Percentiles rank a stretch among this genome's conserved stretches.
These are phyloP conservation scores for Epistrophella euchroma DNA, from an alignment of 2,888 invertebrate species.

Conservation along the genomic window DNA sequence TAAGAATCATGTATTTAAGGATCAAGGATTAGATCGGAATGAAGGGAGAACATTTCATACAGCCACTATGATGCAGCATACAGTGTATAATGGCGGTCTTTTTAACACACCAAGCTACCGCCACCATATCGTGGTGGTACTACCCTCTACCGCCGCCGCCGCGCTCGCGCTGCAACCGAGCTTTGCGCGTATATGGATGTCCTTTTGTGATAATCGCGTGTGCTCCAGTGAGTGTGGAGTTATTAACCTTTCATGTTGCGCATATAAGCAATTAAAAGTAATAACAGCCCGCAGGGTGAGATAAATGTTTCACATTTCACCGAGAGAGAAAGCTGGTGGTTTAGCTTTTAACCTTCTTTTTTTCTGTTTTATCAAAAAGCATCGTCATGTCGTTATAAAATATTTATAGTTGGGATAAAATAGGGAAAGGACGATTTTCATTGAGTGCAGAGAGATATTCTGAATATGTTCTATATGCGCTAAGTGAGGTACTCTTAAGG, in stretches of 20 bases:
- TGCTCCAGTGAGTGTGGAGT: slow-evolving; percentile 46
- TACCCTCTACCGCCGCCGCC: background rate
- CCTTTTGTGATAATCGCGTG: slow-evolving; percentile 66
- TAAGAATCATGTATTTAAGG: slow-evolving; percentile 34
- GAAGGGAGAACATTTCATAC: slow-evolving; percentile 25
- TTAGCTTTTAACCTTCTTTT: slow-evolving; percentile 44
- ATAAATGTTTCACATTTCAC: slow-evolving; percentile 66
- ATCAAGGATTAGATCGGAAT: slow-evolving; percentile 50
- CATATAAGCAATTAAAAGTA: slow-evolving; percentile 75
- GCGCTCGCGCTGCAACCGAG: background rate
- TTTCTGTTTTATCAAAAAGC: slow-evolving; percentile 19
- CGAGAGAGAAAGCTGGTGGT: slow-evolving; percentile 36
- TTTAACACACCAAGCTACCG: slow-evolving; percentile 16
- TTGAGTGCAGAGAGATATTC: slow-evolving; percentile 2
- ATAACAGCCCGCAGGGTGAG: slow-evolving; percentile 69
- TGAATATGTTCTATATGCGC: background rate
- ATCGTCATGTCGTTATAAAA: slow-evolving; percentile 11
- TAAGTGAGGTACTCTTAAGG: slow-evolving; percentile 15
- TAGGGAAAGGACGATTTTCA: background rate
- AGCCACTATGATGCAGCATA: slow-evolving; percentile 44
- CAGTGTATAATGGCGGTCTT: slow-evolving; percentile 7
- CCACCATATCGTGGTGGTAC: background rate
- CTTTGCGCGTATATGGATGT: slow-evolving; percentile 45
- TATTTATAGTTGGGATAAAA: slow-evolving; percentile 19
- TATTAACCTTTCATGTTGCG: slow-evolving; percentile 70